Conservation (phyloP, 2,888 invertebrate genomes). For the Gerosis bhagava region DNA sequence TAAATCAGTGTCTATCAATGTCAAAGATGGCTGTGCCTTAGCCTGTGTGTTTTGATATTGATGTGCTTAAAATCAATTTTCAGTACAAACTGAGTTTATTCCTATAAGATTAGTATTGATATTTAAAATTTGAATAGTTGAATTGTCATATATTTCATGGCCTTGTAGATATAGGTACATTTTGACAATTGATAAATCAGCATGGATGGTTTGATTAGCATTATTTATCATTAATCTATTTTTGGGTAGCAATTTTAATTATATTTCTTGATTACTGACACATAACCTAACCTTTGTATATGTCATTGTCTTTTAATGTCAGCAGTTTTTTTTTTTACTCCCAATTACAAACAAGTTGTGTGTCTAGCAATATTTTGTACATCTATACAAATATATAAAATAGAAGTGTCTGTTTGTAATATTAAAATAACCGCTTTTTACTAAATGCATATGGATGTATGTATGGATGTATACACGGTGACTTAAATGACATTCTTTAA, state of each 20-base stretch:
- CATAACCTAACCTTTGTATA: slow-evolving; percentile 52
- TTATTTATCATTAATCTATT: slow-evolving; percentile 16
- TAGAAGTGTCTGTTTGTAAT: too few relatives aligned
- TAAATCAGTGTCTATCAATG: slow-evolving; percentile 56
- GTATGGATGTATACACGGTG: too few relatives aligned
- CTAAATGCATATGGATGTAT: too few relatives aligned
- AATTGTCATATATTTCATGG: slow-evolving; percentile 36
- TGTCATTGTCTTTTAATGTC: slow-evolving; percentile 42
- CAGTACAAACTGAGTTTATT: slow-evolving; percentile 24
- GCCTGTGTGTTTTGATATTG: slow-evolving; percentile 12
- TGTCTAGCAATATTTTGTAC: too few relatives aligned
- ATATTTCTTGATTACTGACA: slow-evolving; percentile 46
- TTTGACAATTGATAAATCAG: slow-evolving; percentile 31
- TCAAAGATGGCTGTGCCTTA: slow-evolving; percentile 68
- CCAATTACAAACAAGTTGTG: too few relatives aligned
- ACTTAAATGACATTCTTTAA: too few relatives aligned
- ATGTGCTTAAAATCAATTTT: slow-evolving; percentile 14
- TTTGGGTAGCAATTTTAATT: slow-evolving; percentile 12
- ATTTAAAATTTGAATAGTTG: slow-evolving; percentile 17
- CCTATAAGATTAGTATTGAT: slow-evolving; percentile 36
- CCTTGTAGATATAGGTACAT: slow-evolving; percentile 42
- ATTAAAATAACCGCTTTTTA: too few relatives aligned
- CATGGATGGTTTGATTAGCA: slow-evolving; percentile 9
- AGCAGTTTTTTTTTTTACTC: too few relatives aligned
- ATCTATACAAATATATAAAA: too few relatives aligned